These are phyloP conservation scores for Pantherophis alleghaniensis DNA, from an alignment of 2,797 vertebrate species.

Conservation along the genomic window DNA sequence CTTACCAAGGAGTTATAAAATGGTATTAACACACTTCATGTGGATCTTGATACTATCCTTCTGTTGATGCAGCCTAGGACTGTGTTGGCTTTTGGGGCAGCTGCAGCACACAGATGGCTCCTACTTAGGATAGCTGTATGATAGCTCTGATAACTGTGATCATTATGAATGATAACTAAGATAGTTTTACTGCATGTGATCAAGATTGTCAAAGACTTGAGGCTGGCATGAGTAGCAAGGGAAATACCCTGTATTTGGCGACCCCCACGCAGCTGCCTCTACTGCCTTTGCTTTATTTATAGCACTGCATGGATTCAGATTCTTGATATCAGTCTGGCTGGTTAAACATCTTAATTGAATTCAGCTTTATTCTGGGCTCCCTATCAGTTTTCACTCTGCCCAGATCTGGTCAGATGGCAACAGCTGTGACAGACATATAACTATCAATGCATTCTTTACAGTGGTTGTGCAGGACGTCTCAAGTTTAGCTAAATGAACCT, in stretches of 20 bases:
- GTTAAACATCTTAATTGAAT: conserved; percentile 28
- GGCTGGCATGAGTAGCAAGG: not conserved
- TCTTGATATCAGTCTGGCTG: not conserved
- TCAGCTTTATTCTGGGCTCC: conserved; percentile 55
- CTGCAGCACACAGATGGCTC: no score
- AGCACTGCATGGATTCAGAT: not conserved
- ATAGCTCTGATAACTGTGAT: not conserved
- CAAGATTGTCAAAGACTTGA: not conserved
- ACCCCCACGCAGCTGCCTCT: not conserved
- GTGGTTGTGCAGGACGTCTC: conserved; percentile 1
- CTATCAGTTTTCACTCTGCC: conserved; percentile 61
- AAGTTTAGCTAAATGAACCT: conserved; percentile 14
- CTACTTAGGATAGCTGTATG: no score
- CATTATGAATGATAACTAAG: not conserved
- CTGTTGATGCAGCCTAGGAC: no score
- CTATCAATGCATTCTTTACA: conserved; percentile 46
- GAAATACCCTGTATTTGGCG: not conserved
- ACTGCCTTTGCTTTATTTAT: not conserved
- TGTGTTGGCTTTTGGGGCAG: no score
- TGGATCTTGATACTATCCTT: no score
- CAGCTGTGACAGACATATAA: conserved; percentile 59
- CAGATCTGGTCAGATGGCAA: conserved; percentile 60
- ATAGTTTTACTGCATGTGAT: not conserved
- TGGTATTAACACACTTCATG: no score
- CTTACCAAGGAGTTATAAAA: no score